Evolutionary conservation across 1,140 invertebrate genomes (phyloP).

Genomic region (Eumeta japonica): DNA sequence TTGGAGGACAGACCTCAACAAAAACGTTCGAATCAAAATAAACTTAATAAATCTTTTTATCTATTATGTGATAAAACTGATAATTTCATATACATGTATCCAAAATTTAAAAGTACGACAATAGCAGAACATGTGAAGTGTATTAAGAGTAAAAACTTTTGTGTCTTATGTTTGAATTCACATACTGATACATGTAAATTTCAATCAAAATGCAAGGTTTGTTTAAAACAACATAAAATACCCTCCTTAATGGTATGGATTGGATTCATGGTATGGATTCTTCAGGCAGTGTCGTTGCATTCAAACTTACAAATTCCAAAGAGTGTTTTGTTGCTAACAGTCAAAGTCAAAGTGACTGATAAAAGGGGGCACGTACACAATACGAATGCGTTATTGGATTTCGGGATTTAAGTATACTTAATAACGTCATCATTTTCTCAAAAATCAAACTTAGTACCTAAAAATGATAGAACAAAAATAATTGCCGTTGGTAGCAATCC

Average conservation of each 20-base stretch:
- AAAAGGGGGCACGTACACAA: slow-evolving; percentile 6
- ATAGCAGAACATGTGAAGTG: slow-evolving; percentile 1
- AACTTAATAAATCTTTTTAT: no score
- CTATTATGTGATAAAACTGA: no score
- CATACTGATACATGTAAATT: slow-evolving; percentile 12
- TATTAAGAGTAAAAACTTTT: slow-evolving; percentile 7
- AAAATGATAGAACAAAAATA: slow-evolving; percentile 5
- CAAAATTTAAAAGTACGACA: slow-evolving; percentile 8
- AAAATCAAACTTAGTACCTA: slow-evolving; percentile 4
- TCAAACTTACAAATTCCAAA: not conserved
- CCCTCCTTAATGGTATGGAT: no score
- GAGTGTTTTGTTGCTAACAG: slow-evolving; percentile 9
- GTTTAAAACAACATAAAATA: slow-evolving; percentile 12
- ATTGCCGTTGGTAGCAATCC: slow-evolving; percentile 14
- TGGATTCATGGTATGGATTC: slow-evolving; percentile 8
- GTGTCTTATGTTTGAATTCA: no score
- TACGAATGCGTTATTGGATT: slow-evolving; percentile 13
- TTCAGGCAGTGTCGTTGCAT: slow-evolving; percentile 1
- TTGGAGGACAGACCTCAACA: slow-evolving; percentile 13
- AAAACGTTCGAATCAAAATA: no score
- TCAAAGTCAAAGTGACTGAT: slow-evolving; percentile 11
- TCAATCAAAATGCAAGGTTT: slow-evolving; percentile 14
- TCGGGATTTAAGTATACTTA: slow-evolving; percentile 14
- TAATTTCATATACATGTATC: slow-evolving; percentile 9
- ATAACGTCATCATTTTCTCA: slow-evolving; percentile 6